phyloP scores from a whole-genome alignment of 2,113 vertebrate genomes.

The Pangasianodon gigas region DNA sequence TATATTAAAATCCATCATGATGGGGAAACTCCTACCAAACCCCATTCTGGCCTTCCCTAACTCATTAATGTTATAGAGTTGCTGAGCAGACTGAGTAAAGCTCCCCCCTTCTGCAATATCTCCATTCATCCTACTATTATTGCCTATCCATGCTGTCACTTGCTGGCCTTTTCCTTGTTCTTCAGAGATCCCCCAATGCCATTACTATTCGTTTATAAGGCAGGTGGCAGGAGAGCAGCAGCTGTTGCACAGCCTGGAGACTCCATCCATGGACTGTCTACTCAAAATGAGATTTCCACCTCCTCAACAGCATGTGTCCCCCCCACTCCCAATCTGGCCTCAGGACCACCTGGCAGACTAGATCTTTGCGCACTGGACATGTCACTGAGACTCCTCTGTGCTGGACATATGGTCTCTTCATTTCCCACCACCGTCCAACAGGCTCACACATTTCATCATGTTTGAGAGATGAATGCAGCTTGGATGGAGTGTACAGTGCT shows the following conservation, averaged over 20 bases:
- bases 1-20: constrained; percentile 61
- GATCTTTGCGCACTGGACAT: constrained; percentile 49
- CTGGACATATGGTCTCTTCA: constrained; percentile 48
- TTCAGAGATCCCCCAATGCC: constrained; percentile 71
- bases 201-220: constrained; percentile 78
- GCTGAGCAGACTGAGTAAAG: not conserved
- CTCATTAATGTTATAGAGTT: constrained; percentile 19
- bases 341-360: constrained; percentile 71
- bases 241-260: constrained; percentile 69
- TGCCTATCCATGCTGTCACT: constrained; percentile 62
- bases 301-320: constrained; percentile 59
- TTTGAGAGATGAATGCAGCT: constrained; percentile 32
- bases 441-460: constrained; percentile 47
- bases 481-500: not conserved
- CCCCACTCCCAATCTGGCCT: constrained; percentile 66
- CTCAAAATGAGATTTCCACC: constrained; percentile 78
- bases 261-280: constrained; percentile 65
- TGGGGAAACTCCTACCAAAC: not conserved
- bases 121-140: constrained; percentile 73
- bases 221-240: constrained; percentile 77
- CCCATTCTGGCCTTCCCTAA: not conserved
- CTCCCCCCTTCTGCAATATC: constrained; percentile 42
- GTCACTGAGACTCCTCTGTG: constrained; percentile 43
- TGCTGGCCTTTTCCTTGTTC: constrained; percentile 48
- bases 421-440: constrained; percentile 17